phyloP scores from a whole-genome alignment of 2,113 vertebrate genomes.

The Psittacula cyanocephala region DNA sequence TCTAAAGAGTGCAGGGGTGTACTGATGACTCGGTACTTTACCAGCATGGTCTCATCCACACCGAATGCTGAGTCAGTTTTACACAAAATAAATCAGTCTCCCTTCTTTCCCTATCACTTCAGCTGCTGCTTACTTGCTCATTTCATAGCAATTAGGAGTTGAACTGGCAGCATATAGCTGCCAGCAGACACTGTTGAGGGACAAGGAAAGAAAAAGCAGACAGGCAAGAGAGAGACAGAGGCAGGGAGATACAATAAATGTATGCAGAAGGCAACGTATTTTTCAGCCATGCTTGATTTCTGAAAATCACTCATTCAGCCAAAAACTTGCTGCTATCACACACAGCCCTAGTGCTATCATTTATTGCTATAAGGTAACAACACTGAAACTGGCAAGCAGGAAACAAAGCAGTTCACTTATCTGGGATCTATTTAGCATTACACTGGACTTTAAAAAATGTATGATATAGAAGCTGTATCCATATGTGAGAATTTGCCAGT shows the following conservation, averaged over 20 bases:
- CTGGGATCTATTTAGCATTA: not conserved
- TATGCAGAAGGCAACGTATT: not conserved
- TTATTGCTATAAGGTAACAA: not conserved
- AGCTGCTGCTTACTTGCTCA: not conserved
- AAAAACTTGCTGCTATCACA: not conserved
- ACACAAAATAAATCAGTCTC: not conserved
- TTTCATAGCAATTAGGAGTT: not conserved
- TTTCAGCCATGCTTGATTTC: not conserved
- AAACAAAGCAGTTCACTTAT: not conserved
- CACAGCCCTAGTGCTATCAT: not conserved
- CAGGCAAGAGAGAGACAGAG: not conserved
- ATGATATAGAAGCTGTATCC: not conserved
- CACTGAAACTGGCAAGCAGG: not conserved
- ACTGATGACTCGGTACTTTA: not conserved
- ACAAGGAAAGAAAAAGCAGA: not conserved
- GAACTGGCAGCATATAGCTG: not conserved
- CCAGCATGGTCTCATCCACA: not conserved
- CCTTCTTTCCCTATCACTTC: not conserved
- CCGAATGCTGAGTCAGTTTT: slow-evolving; percentile 4
- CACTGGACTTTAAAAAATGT: not conserved
- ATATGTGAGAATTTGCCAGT: not conserved
- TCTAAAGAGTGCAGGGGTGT: accelerated
- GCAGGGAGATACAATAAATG: not conserved
- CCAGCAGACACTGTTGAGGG: not conserved
- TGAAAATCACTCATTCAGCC: not conserved